These are phyloP conservation scores for Lasioglossum lativentre DNA, from an alignment of 2,888 invertebrate species.

Conservation along the genomic window DNA sequence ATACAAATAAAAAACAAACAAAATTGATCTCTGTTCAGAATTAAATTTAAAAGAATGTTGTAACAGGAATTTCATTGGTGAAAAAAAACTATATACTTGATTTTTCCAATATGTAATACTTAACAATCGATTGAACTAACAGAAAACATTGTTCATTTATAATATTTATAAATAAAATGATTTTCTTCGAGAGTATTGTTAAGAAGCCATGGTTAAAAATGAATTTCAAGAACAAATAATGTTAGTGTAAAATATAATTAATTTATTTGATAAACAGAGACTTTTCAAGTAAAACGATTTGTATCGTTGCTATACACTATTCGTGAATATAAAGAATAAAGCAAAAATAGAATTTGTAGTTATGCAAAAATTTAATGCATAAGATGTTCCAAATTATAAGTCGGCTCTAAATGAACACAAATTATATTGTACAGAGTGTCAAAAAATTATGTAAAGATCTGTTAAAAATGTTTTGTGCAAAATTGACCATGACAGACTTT, in stretches of 20 bases:
- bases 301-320: too few relatives aligned
- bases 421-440: too few relatives aligned
- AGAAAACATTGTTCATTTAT: neutral
- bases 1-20: neutral
- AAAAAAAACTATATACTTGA: neutral
- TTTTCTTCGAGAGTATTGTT: neutral
- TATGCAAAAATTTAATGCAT: too few relatives aligned
- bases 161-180: neutral
- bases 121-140: neutral
- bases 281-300: too few relatives aligned
- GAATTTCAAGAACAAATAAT: neutral
- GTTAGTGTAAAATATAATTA: neutral
- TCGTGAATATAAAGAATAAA: too few relatives aligned
- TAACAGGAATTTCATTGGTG: neutral
- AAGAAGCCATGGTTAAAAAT: neutral
- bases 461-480: too few relatives aligned
- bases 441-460: too few relatives aligned
- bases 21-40: conserved; percentile 1
- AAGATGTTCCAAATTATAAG: too few relatives aligned
- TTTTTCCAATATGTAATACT: neutral
- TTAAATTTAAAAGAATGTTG: neutral
- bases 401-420: too few relatives aligned
- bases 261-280: too few relatives aligned
- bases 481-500: too few relatives aligned
- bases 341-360: too few relatives aligned